Evolutionary conservation across 1,140 invertebrate genomes (phyloP), one percentile per base, ranked within the genome.

Genomic region (Drosophila repleta): DNA sequence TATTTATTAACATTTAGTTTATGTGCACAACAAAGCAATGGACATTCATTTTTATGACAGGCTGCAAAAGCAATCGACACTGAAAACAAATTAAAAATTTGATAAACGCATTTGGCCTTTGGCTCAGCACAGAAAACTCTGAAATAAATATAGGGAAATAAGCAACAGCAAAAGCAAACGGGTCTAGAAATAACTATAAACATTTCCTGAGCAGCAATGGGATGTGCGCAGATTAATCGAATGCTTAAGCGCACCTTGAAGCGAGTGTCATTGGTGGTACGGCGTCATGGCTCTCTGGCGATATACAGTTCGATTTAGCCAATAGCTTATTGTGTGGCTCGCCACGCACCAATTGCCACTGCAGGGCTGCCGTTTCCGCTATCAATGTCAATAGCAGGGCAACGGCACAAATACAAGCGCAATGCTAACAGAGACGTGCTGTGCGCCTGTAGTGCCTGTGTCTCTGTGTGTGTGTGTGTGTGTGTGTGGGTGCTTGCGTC

Each of bases 381-480:
- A 88, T 88, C 83, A 88, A 76, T 82, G 76, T 67, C 73, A 75
- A 53, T 72, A 56, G 15, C 62, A 71, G 67, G 39, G 32, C 51
- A 26, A 46, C 35, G 35, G 24, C 57, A 63, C 26, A 37, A 18
- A 49, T 21, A 46, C 55, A 66, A 29, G 51, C 53, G 41, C 49
- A 74, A 51, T 52, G 74, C 67, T 76, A 80, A 76, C 53, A 76
- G 67, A 66, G 49, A 53, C 48, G 43, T 70, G 60, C 37, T 10
- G 24, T 52, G 46, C 21, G 17, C 21, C 21, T 3, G 21, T 24
- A 24, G 21, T 24, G 2, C 3, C 37, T 55, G 29, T 18, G 29
- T 29, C 26, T 6, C 2, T n/a, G 11, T 35, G 41, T 18, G 21
- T n/a, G 52, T 18, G 29, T 35, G 26, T n/a, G 55, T 51, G 17